phyloP scores from a whole-genome alignment of 2,797 vertebrate species.

The Neomorphus geoffroyi region DNA sequence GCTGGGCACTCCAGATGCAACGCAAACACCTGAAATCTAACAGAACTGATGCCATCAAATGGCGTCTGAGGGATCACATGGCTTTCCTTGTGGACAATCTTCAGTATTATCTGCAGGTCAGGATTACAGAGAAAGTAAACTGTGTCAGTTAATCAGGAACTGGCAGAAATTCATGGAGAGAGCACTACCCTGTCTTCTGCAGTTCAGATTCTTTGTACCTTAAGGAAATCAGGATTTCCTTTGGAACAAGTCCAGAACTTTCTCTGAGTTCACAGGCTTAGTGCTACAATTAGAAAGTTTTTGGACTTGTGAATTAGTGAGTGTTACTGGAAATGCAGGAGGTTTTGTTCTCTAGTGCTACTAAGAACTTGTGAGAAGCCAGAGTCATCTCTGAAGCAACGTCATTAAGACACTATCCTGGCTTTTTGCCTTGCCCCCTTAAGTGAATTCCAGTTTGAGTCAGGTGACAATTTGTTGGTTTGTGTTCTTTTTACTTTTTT shows the following conservation, averaged over 20 bases:
- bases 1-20: constrained; percentile 98
- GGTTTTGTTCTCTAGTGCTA: neutral
- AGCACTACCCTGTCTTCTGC: neutral
- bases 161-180: neutral
- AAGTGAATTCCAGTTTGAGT: neutral
- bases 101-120: constrained; percentile 96
- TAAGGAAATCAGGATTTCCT: neutral
- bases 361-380: neutral
- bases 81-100: constrained; percentile 97
- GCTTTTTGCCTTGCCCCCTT: neutral
- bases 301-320: neutral
- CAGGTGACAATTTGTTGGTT: neutral
- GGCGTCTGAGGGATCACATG: constrained; percentile 97
- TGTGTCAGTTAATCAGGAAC: neutral
- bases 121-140: neutral
- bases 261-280: neutral
- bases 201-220: neutral
- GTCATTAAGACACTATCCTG: neutral
- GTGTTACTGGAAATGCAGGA: neutral
- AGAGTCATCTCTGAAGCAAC: neutral
- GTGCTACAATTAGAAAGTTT: neutral
- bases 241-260: neutral
- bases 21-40: constrained; percentile 93
- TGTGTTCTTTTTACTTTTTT: neutral
- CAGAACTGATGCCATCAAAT: constrained; percentile 90